Conservation (phyloP, 2,797 vertebrate species). For the Melanotaenia maccullochi region DNA sequence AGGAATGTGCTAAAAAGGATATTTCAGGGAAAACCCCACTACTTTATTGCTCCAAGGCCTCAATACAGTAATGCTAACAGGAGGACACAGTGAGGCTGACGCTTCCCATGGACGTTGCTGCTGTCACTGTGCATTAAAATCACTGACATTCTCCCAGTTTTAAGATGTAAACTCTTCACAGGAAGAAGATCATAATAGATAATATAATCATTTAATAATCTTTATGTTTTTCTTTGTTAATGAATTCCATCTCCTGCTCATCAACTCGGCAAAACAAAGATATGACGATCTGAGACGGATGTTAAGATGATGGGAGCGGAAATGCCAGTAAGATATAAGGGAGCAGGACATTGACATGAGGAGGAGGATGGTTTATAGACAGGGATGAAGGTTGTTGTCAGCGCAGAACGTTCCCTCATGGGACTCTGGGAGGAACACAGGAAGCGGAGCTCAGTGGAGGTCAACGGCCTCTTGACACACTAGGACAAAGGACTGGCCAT, state of each 20-base stretch:
- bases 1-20: constrained; percentile 60
- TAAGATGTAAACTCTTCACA: constrained; percentile 17
- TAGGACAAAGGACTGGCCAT: constrained; percentile 51
- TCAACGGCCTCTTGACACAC: constrained; percentile 72
- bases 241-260: constrained; percentile 11
- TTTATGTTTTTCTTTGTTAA: constrained; percentile 14
- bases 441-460: constrained; percentile 71
- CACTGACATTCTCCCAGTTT: constrained; percentile 1
- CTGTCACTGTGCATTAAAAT: constrained; percentile 30
- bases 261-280: constrained; percentile 13
- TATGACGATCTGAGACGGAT: constrained; percentile 22
- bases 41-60: constrained; percentile 1
- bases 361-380: constrained; percentile 49
- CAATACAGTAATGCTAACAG: constrained; percentile 30
- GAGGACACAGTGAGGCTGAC: constrained; percentile 23
- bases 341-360: constrained; percentile 46
- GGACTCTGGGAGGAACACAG: constrained; percentile 57
- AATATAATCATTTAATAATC: background rate
- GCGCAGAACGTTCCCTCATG: constrained; percentile 45
- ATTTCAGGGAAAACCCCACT: constrained; percentile 43
- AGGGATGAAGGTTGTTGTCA: constrained; percentile 59
- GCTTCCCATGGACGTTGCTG: constrained; percentile 27
- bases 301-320: constrained; percentile 41
- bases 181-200: constrained; percentile 1
- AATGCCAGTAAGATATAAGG: constrained; percentile 57